These are phyloP conservation scores for Pristionchus fissidentatus DNA, from an alignment of 2,888 invertebrate genomes.

Conservation along the genomic window DNA sequence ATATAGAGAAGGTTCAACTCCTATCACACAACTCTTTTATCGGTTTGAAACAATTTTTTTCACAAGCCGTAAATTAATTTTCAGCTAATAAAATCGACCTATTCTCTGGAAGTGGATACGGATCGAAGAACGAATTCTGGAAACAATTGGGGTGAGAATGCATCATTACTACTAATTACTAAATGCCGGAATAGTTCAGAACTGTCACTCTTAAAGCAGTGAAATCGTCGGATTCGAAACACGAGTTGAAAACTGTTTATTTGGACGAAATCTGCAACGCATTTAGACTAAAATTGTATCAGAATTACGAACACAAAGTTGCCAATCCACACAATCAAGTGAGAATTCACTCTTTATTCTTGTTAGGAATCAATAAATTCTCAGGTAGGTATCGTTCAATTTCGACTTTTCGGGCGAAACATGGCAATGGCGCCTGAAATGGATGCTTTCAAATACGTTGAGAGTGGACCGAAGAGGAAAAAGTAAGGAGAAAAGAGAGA, in stretches of 20 bases:
- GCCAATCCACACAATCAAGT: conserved; percentile 50
- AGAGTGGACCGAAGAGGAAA: conserved; percentile 35
- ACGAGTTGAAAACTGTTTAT: conserved; percentile 64
- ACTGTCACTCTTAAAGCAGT: conserved; percentile 55
- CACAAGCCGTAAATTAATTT: neutral
- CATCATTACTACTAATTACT: neutral
- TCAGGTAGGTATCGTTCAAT: conserved; percentile 61
- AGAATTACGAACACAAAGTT: conserved; percentile 45
- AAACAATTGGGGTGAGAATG: conserved; percentile 29
- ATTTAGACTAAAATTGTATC: conserved; percentile 33
- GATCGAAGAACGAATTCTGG: conserved; percentile 43
- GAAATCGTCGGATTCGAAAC: conserved; percentile 52
- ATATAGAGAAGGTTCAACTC: conserved; percentile 62
- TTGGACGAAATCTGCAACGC: conserved; percentile 54
- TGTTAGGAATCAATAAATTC: neutral
- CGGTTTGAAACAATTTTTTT: conserved; percentile 50
- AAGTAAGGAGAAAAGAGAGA: neutral
- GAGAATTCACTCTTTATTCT: neutral
- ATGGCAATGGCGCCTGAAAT: conserved; percentile 52
- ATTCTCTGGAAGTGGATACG: conserved; percentile 41
- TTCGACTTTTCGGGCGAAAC: conserved; percentile 59
- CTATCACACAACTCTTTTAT: conserved; percentile 62
- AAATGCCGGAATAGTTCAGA: conserved; percentile 43
- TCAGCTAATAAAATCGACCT: conserved; percentile 55
- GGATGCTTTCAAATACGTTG: conserved; percentile 46